Conservation (phyloP, 2,113 vertebrate species). For the Zonotrichia leucophrys region DNA sequence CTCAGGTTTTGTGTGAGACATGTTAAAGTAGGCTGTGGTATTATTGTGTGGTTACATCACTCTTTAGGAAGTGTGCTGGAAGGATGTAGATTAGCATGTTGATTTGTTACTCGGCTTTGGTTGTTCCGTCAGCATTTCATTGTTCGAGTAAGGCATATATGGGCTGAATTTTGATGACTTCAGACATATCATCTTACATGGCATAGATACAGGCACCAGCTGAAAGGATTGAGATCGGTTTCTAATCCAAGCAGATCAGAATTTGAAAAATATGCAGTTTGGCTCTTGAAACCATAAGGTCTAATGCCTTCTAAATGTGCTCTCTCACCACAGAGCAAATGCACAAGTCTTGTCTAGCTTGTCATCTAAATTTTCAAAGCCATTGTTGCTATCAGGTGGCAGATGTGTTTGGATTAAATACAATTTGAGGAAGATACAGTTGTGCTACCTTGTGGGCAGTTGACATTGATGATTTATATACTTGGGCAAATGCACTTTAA, state of each 20-base stretch:
- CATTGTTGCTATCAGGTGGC: background rate
- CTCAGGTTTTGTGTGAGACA: background rate
- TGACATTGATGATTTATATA: background rate
- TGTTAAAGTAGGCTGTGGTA: background rate
- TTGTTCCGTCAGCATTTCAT: slow-evolving; percentile 10
- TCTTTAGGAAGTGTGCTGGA: slow-evolving; percentile 34
- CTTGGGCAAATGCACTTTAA: background rate
- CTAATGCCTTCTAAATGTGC: background rate
- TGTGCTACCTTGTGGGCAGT: background rate
- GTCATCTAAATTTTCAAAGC: background rate
- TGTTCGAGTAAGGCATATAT: background rate
- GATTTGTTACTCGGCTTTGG: background rate
- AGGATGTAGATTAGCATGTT: slow-evolving; percentile 48
- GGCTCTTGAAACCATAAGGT: background rate
- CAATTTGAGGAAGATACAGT: background rate
- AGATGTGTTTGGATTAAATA: background rate
- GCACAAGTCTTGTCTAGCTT: background rate
- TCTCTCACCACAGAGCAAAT: background rate
- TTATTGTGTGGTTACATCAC: slow-evolving; percentile 27
- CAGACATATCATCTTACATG: background rate
- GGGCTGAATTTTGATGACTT: background rate
- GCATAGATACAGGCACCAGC: background rate
- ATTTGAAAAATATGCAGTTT: background rate
- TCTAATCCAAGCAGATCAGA: background rate
- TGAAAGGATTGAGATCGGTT: background rate